Conservation (phyloP, 2,888 invertebrate species). For the Cremastinae sp. region DNA sequence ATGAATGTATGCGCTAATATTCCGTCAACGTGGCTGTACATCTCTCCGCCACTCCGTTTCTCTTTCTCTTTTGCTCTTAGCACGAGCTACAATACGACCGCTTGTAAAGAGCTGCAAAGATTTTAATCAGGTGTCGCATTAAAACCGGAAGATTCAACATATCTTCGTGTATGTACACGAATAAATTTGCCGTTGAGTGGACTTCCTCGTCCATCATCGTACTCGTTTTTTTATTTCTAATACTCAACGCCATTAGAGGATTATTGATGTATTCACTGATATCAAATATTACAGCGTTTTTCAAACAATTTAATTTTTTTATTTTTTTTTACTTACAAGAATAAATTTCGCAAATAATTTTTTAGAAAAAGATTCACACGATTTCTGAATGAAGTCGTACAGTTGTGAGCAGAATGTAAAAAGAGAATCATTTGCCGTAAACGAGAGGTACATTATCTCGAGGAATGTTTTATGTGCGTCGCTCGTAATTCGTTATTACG, state of each 20-base stretch:
- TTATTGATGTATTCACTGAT: too few species aligned
- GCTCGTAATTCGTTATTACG: slow-evolving; percentile 62
- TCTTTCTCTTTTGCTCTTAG: slow-evolving; percentile 3
- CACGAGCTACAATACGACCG: slow-evolving; percentile 21
- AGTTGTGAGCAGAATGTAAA: slow-evolving; percentile 20
- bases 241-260: too few species aligned
- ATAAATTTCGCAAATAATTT: too few species aligned
- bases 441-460: slow-evolving; percentile 41
- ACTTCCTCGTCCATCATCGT: neutral
- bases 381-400: slow-evolving; percentile 49
- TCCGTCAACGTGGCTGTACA: slow-evolving; percentile 57
- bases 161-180: slow-evolving; percentile 22
- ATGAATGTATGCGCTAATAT: slow-evolving; percentile 53
- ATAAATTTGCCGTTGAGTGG: slow-evolving; percentile 43
- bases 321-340: too few species aligned
- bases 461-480: slow-evolving; percentile 44
- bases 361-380: neutral
- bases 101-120: slow-evolving; percentile 33
- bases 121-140: slow-evolving; percentile 56
- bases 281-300: too few species aligned
- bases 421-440: slow-evolving; percentile 6
- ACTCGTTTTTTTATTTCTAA: too few species aligned
- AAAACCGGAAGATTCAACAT: slow-evolving; percentile 45
- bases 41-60: slow-evolving; percentile 34
- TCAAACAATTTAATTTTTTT: too few species aligned